Evolutionary conservation across 2,888 invertebrate species (phyloP).

Genomic region (Plebejus anna): DNA sequence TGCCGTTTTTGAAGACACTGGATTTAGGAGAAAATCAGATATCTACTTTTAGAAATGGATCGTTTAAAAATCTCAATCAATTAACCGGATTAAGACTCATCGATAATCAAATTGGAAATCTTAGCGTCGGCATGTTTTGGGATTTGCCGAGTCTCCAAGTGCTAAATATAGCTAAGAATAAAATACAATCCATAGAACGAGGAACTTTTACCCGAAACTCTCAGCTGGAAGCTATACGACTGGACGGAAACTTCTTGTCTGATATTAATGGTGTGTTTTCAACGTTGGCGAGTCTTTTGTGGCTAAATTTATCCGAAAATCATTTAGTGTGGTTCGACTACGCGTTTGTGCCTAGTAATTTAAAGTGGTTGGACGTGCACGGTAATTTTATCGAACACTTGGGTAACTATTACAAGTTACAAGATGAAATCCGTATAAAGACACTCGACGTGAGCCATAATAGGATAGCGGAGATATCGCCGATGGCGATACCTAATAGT

Average conservation of each 20-base stretch:
- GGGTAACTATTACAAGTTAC: conserved; percentile 92
- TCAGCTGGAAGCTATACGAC: conserved; percentile 90
- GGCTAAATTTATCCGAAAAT: conserved; percentile 94
- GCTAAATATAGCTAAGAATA: conserved; percentile 93
- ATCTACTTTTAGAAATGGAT: conserved; percentile 88
- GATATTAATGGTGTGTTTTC: conserved; percentile 95
- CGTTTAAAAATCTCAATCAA: conserved; percentile 91
- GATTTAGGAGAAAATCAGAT: conserved; percentile 96
- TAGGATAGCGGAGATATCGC: conserved; percentile 88
- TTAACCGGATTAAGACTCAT: conserved; percentile 92
- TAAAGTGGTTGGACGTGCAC: conserved; percentile 95
- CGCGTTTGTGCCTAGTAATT: conserved; percentile 92
- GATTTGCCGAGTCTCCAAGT: conserved; percentile 91
- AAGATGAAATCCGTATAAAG: conserved; percentile 89
- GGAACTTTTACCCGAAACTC: conserved; percentile 90
- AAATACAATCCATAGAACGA: conserved; percentile 90
- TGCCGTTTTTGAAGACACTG: conserved; percentile 91
- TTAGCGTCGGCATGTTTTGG: conserved; percentile 92
- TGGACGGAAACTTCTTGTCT: conserved; percentile 92
- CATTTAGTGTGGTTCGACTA: conserved; percentile 96
- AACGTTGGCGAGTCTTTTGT: conserved; percentile 89
- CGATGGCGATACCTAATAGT: conserved; percentile 93
- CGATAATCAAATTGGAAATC: conserved; percentile 93
- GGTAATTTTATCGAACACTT: conserved; percentile 93
- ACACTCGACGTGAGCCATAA: conserved; percentile 95